Evolutionary conservation across 2,113 vertebrate species (phyloP), one percentile per base, ranked within the genome.

Genomic region (Ramphastos sulfuratus): DNA sequence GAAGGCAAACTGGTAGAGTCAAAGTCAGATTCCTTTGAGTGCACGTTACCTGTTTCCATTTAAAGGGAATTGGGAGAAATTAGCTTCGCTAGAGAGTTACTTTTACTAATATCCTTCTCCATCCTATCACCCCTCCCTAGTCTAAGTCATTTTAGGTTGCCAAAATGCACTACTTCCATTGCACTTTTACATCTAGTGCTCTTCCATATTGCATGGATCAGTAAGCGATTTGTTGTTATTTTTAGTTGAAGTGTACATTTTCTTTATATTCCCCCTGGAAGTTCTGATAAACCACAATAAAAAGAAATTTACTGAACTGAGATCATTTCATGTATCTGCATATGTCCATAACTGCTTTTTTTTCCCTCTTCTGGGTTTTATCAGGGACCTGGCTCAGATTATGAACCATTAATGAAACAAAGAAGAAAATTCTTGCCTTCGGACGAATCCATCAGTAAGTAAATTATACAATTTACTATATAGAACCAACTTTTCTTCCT

Each of bases 371-470:
- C 48, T 74, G 60, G 74, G 7, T 55, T 85, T 90, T 82, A 90
- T 14, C 82, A 98, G 98, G 97, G 96, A 44, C 95, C 95, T 76
- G 81, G 96, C 66, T 96, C 94, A 35, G 96, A 97, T 92, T 96
- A 97, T 77, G 97, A 97, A 65, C 93, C 96, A 21, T 79, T 97
- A 81, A 56, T 90, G 59, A 97, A 92, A 75, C 75, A 80, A 76
- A 98, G 92, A 95, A 97, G 91, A 93, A 98, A 96, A 95, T 72
- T 97, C 30, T 15, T 96, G 17, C 91, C 86, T 90, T 96, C 96
- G 67, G 97, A 97, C 89, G 97, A 98, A 81, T 87, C 82, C 7
- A 13, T 39, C 46, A 97, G 98, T 98, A 96, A 97, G 98, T 97
- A 82, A 80, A 59, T 8, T 13, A 7, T 17, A 16, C 17, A 61